A percentile compares a stretch with the other conserved stretches of the same genome.
These are phyloP conservation scores for Gobio gobio DNA, from an alignment of 2,113 vertebrate genomes.

Conservation along the genomic window DNA sequence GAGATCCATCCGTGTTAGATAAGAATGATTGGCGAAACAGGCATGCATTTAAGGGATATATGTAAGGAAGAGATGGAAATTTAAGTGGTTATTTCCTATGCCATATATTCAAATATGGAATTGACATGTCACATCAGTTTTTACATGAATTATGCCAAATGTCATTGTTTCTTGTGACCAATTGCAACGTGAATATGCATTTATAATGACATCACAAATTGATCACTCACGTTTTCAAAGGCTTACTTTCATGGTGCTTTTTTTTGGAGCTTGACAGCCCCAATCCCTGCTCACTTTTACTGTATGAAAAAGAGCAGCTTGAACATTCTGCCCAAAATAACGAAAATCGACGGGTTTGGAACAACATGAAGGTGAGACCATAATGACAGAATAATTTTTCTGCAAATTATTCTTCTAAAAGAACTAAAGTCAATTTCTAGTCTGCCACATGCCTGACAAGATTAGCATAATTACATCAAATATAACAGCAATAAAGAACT, in stretches of 20 bases:
- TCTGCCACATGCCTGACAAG: slow-evolving; percentile 27
- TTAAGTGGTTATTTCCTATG: neutral
- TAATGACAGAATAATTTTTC: neutral
- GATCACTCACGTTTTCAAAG: neutral
- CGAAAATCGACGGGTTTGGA: neutral
- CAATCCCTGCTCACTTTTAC: neutral
- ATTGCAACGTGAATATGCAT: neutral
- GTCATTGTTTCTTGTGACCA: neutral
- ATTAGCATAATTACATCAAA: slow-evolving; percentile 46
- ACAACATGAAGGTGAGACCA: neutral
- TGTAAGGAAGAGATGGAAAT: neutral
- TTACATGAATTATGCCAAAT: neutral
- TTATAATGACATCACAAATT: neutral
- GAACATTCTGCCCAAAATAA: neutral
- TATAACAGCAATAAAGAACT: slow-evolving; percentile 22
- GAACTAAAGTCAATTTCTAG: neutral
- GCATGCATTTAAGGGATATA: too few relatives aligned
- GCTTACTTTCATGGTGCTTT: neutral
- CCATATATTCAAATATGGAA: too few relatives aligned
- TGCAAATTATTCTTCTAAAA: neutral
- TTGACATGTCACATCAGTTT: neutral
- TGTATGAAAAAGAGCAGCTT: neutral
- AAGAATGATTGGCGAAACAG: too few relatives aligned
- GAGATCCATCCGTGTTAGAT: too few relatives aligned
- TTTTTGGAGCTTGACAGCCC: neutral